phyloP scores from a whole-genome alignment of 2,113 vertebrate species.

The Lucifuga dentata region DNA sequence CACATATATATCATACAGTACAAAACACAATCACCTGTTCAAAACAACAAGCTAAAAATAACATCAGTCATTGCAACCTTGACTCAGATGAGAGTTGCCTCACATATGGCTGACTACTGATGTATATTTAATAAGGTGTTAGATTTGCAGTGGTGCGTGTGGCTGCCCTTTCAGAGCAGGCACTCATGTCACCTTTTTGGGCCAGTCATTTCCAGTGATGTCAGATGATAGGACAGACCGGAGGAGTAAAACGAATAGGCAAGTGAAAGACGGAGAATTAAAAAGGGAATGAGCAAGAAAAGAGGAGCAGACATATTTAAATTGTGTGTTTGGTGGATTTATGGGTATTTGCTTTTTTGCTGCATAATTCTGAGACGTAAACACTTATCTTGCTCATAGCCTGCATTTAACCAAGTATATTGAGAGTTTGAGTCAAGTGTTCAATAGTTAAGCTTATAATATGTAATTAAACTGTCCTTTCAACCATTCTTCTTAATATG shows the following conservation, averaged over 20 bases:
- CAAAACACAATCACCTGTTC: slow-evolving; percentile 36
- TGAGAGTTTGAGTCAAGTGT: no score
- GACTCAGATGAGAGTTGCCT: slow-evolving; percentile 65
- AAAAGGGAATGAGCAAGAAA: background rate
- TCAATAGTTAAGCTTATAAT: no score
- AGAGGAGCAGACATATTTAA: slow-evolving; percentile 26
- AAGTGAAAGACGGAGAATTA: background rate
- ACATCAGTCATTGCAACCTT: slow-evolving; percentile 48
- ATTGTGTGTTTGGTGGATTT: no score
- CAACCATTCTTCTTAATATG: slow-evolving; percentile 21
- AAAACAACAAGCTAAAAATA: slow-evolving; percentile 62
- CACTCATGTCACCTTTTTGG: slow-evolving; percentile 66
- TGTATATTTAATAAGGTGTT: slow-evolving; percentile 83
- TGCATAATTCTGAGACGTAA: no score
- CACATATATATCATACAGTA: slow-evolving; percentile 11
- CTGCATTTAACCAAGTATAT: no score
- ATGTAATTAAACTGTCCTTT: slow-evolving; percentile 46
- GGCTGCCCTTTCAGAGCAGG: slow-evolving; percentile 70
- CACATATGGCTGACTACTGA: slow-evolving; percentile 66
- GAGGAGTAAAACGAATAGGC: background rate
- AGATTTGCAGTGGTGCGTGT: slow-evolving; percentile 69
- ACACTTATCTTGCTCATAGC: no score
- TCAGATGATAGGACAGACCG: slow-evolving; percentile 33
- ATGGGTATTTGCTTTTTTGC: no score
- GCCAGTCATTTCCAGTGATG: slow-evolving; percentile 49